Percentiles rank a stretch among this genome's conserved stretches.
Evolutionary conservation across 2,113 vertebrate species (phyloP).

Genomic region (Regulus satrapa): DNA sequence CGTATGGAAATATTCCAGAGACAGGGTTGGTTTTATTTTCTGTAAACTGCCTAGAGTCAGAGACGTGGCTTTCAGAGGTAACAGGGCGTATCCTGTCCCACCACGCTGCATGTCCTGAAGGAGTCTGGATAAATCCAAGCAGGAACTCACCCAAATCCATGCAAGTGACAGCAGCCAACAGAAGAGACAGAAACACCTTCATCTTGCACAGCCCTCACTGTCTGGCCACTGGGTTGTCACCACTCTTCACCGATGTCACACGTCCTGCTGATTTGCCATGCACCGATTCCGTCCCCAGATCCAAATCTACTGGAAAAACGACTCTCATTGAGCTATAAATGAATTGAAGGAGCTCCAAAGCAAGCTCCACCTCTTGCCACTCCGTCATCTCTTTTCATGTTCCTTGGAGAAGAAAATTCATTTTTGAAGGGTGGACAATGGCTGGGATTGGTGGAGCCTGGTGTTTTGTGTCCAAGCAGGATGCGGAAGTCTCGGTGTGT

Average conservation of each 20-base stretch:
- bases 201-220: background rate
- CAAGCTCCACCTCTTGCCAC: background rate
- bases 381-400: background rate
- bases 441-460: background rate
- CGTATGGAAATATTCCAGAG: background rate
- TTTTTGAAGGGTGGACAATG: background rate
- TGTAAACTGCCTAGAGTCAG: background rate
- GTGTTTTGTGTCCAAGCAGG: background rate
- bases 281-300: accelerated
- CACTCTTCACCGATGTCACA: background rate
- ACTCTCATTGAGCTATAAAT: background rate
- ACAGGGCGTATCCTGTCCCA: accelerated
- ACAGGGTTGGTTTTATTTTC: background rate
- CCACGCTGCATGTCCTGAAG: background rate
- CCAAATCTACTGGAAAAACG: background rate
- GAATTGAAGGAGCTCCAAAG: background rate
- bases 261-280: background rate
- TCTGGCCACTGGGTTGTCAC: background rate
- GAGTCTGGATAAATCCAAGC: background rate
- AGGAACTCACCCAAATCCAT: background rate
- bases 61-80: background rate
- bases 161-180: background rate
- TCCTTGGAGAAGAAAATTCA: slow-evolving; percentile 24
- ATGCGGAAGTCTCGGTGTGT: background rate
- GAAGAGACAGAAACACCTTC: slow-evolving; percentile 1